These are phyloP conservation scores for Argyra leucocephala DNA, from an alignment of 2,888 invertebrate species.

Conservation along the genomic window DNA sequence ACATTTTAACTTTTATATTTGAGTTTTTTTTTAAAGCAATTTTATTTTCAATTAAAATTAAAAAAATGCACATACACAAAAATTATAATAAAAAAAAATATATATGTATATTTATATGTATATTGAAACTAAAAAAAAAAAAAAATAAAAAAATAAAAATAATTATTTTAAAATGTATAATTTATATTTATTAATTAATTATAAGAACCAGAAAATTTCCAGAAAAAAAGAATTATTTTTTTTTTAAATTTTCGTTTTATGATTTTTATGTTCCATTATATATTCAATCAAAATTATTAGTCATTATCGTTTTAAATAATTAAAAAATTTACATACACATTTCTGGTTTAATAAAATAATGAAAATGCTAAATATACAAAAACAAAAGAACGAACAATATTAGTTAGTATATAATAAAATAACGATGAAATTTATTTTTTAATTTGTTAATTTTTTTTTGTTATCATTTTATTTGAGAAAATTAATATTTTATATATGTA, in stretches of 20 bases:
- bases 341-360: not conserved
- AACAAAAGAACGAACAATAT: not conserved
- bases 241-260: not conserved
- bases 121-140: not conserved
- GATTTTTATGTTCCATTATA: not conserved
- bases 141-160: not conserved
- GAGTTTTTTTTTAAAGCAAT: constrained; percentile 7
- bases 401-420: constrained; percentile 2
- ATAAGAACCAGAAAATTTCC: not conserved
- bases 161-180: not conserved
- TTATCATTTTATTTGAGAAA: not conserved
- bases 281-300: not conserved
- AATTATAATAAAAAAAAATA: not conserved
- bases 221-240: not conserved
- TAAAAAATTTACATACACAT: not conserved
- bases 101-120: too few relatives aligned
- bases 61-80: constrained; percentile 10
- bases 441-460: not conserved
- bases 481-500: too few relatives aligned
- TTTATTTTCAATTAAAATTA: constrained; percentile 7
- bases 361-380: not conserved
- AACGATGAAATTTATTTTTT: not conserved
- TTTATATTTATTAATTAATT: not conserved
- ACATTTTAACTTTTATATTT: constrained; percentile 7
- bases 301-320: not conserved